These are phyloP conservation scores for Diorhabda sublineata DNA, from an alignment of 1,140 invertebrate species.

Conservation along the genomic window DNA sequence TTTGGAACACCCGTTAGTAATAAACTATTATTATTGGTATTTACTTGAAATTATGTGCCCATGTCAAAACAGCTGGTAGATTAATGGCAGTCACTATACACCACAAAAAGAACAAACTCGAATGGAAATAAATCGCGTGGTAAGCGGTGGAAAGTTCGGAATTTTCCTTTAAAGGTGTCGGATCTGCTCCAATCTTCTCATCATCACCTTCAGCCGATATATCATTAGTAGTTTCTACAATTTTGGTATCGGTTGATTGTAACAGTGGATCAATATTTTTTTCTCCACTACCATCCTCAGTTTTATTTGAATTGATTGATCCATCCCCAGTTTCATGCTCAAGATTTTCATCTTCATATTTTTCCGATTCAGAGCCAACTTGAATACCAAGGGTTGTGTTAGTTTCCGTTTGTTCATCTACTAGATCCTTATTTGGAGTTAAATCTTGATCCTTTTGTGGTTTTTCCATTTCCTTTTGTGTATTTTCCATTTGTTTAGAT, in stretches of 20 bases:
- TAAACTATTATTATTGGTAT: slow-evolving; percentile 25
- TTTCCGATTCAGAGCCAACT: too few species aligned
- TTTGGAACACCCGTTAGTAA: too few species aligned
- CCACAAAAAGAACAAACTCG: slow-evolving; percentile 58
- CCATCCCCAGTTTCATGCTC: too few species aligned
- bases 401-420: slow-evolving; percentile 8
- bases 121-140: slow-evolving; percentile 56
- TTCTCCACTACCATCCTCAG: too few species aligned
- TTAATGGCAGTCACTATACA: slow-evolving; percentile 52
- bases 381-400: slow-evolving; percentile 5
- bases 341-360: too few species aligned
- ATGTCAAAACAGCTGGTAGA: slow-evolving; percentile 55
- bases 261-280: background rate
- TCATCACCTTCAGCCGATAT: slow-evolving; percentile 1
- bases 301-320: too few species aligned
- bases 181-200: background rate
- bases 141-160: slow-evolving; percentile 24
- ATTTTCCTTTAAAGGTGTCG: slow-evolving; percentile 6
- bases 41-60: slow-evolving; percentile 61
- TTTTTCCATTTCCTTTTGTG: background rate
- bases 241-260: background rate
- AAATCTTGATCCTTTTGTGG: slow-evolving; percentile 6
- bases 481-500: background rate
- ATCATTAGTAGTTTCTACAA: background rate
- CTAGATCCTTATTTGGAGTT: slow-evolving; percentile 5